Base-by-base conservation (phyloP, 2,888 invertebrate species). In the Hedya salicella region DNA sequence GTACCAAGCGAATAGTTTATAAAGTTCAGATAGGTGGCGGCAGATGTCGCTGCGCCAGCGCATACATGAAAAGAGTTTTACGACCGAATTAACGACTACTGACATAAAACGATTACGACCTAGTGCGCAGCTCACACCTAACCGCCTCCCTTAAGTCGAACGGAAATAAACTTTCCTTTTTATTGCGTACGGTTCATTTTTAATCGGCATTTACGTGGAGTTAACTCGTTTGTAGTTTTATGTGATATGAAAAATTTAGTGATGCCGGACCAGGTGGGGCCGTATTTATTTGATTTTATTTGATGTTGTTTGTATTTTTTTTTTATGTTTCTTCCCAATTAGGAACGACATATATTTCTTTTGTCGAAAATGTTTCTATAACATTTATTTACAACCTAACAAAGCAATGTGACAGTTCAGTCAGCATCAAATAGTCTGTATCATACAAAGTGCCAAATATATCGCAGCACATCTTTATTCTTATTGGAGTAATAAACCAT, bases 1-100 rank as follows among this genome's bases (percentile, higher is more conserved):
- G 25, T 25, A 25, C 36, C 9, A 36, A 11, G 8, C 9, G 25
- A 6, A 1, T 4, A 25, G 3, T 25, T 25, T 25, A 6, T 3
- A 11, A 14, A 14, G 0, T 5, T 4, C 42, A 8, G 32, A 46
- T 32, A 17, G 42, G 46, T 17, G 14, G 1, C 48, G 39, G 39
- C 48, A 54, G 48, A 56, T 56, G 48, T 48, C 54, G 21, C 46
- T 39, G 54, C 48, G 54, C 56, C 8, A 2, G 48, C 62, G 62
- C 62, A n/a, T n/a, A 54, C n/a, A 48, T 49, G 62, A 56, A 63
- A 63, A 63, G 62, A 63, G 56, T 54, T 63, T 63, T 48, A 63
- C 56, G 62, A 30, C 40, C 30, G 25, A 36, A 39, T 63, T 63
- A 63, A 63, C 62, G 62, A 49, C 54, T 17, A 36, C 39, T 63